These are phyloP conservation scores for Clivina fossor DNA, from an alignment of 2,888 invertebrate species.

Conservation along the genomic window DNA sequence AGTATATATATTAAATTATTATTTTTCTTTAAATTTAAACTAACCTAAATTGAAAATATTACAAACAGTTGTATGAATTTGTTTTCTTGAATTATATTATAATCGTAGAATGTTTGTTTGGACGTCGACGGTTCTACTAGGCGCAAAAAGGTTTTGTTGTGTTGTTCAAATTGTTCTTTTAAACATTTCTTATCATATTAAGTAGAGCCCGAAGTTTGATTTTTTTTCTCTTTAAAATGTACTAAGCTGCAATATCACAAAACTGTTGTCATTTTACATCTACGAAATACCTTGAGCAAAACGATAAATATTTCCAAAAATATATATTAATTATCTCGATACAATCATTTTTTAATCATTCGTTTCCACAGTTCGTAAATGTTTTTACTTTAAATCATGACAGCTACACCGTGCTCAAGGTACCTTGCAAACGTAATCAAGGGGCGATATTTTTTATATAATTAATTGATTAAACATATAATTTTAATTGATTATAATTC, in stretches of 20 bases:
- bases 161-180: background rate
- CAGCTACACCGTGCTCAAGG: constrained; percentile 21
- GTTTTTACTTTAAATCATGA: too few species aligned
- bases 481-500: too few species aligned
- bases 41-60: background rate
- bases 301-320: constrained; percentile 31
- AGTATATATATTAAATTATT: constrained; percentile 23
- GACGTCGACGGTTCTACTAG: constrained; percentile 14
- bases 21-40: constrained; percentile 7
- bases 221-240: constrained; percentile 16
- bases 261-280: constrained; percentile 18
- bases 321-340: constrained; percentile 26
- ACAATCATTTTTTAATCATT: constrained; percentile 13
- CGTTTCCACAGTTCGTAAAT: constrained; percentile 13
- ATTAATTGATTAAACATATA: too few species aligned
- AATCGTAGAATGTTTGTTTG: constrained; percentile 16
- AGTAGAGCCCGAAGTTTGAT: constrained; percentile 24
- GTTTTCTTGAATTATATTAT: too few species aligned
- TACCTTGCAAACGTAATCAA: constrained; percentile 19
- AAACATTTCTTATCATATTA: constrained; percentile 8
- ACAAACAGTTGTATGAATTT: too few species aligned
- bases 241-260: constrained; percentile 31
- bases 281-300: constrained; percentile 24
- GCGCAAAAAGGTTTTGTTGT: background rate
- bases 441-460: too few species aligned